These are phyloP conservation scores for Seladonia tumulorum DNA, from an alignment of 2,888 invertebrate genomes.

Conservation along the genomic window DNA sequence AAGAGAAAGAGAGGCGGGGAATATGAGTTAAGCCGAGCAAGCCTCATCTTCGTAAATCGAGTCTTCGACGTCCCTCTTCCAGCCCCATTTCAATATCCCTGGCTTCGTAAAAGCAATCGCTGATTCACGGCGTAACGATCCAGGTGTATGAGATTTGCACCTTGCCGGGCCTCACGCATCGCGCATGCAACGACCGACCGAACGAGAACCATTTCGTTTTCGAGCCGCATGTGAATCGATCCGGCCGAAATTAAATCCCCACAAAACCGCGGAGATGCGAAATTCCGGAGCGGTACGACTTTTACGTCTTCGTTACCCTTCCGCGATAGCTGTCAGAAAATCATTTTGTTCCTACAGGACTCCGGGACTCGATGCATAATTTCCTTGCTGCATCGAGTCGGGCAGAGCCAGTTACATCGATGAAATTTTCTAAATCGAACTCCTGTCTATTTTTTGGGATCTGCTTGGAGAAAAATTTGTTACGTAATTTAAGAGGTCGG, in stretches of 20 bases:
- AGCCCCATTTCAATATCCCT: constrained; percentile 71
- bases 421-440: too few relatives aligned
- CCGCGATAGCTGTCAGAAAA: neutral
- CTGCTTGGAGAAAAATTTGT: too few relatives aligned
- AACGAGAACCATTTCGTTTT: constrained; percentile 55
- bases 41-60: constrained; percentile 74
- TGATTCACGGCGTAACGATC: constrained; percentile 73
- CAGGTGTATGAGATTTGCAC: constrained; percentile 73
- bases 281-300: neutral
- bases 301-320: neutral
- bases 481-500: too few relatives aligned
- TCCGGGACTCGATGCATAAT: too few relatives aligned
- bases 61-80: constrained; percentile 67
- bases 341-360: too few relatives aligned
- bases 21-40: constrained; percentile 68
- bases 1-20: constrained; percentile 47
- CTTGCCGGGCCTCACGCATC: constrained; percentile 70
- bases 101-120: constrained; percentile 73
- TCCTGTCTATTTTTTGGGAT: too few relatives aligned
- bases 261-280: constrained; percentile 31
- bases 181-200: constrained; percentile 40
- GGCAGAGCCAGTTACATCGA: too few relatives aligned
- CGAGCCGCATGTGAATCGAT: constrained; percentile 39
- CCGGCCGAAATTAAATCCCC: constrained; percentile 59
- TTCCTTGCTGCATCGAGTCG: too few relatives aligned